phyloP scores from a whole-genome alignment of 2,113 vertebrate species.

The Tapirus terrestris region DNA sequence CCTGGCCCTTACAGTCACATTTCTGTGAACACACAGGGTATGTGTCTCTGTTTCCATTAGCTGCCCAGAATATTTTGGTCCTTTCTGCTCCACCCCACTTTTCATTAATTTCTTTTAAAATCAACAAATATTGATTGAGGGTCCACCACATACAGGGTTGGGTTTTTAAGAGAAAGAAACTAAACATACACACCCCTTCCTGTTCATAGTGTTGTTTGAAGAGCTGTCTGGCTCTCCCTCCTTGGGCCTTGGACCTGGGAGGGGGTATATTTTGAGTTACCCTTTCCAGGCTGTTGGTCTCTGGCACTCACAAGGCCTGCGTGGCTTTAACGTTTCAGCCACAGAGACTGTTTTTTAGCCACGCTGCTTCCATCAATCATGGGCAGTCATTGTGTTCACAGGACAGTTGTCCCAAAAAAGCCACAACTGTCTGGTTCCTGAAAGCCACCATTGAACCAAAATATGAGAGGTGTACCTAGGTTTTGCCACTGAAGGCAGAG shows the following conservation, averaged over 20 bases:
- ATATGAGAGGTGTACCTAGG: neutral
- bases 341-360: neutral
- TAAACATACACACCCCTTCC: neutral
- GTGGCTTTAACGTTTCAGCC: neutral
- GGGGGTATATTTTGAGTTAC: neutral
- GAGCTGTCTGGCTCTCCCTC: neutral
- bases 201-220: neutral
- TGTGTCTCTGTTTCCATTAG: neutral
- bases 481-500: slow-evolving; percentile 12
- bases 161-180: neutral
- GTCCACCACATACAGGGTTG: neutral
- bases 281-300: neutral
- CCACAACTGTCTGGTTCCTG: neutral
- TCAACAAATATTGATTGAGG: neutral
- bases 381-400: neutral
- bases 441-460: neutral
- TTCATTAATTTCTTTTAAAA: slow-evolving; percentile 6
- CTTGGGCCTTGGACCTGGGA: neutral
- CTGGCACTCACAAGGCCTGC: neutral
- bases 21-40: neutral
- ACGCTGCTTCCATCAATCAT: neutral
- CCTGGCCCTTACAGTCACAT: neutral
- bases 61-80: neutral
- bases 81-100: neutral
- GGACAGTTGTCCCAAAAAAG: neutral